These are phyloP conservation scores for Orestias chungarensis DNA, from an alignment of 2,797 vertebrate species.

Conservation along the genomic window DNA sequence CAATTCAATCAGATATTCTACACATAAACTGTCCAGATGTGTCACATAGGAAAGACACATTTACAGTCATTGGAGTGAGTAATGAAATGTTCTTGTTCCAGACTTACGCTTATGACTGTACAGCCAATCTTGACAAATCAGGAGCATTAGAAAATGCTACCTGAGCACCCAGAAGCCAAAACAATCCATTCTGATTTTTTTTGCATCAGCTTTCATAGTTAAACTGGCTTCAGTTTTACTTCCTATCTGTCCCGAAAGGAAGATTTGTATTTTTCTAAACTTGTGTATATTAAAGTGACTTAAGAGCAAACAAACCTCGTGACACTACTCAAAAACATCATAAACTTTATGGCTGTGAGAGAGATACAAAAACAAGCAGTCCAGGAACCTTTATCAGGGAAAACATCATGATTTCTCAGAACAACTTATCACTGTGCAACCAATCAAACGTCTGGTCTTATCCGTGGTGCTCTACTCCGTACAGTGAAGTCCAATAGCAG, in stretches of 20 bases:
- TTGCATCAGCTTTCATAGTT: neutral
- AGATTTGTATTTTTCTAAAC: neutral
- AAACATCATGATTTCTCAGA: neutral
- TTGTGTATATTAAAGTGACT: neutral
- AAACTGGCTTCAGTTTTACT: neutral
- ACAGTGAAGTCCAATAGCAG: no score
- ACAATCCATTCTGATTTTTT: neutral
- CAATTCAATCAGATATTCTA: neutral
- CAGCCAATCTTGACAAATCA: neutral
- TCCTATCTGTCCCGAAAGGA: neutral
- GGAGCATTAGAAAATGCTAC: neutral
- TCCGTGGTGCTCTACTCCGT: no score
- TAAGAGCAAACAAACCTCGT: neutral
- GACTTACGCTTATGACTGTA: neutral
- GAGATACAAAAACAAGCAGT: neutral
- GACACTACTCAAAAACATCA: neutral
- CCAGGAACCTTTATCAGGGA: neutral
- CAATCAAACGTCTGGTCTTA: no score
- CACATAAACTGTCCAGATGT: neutral
- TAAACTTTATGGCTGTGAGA: neutral
- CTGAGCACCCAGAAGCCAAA: neutral
- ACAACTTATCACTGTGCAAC: neutral
- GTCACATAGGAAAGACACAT: neutral
- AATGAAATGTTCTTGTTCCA: neutral
- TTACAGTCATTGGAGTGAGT: neutral